Percentiles rank a stretch among this genome's conserved stretches.
Evolutionary conservation across 1,140 invertebrate genomes (phyloP).

Genomic region (Vanessa atalanta): DNA sequence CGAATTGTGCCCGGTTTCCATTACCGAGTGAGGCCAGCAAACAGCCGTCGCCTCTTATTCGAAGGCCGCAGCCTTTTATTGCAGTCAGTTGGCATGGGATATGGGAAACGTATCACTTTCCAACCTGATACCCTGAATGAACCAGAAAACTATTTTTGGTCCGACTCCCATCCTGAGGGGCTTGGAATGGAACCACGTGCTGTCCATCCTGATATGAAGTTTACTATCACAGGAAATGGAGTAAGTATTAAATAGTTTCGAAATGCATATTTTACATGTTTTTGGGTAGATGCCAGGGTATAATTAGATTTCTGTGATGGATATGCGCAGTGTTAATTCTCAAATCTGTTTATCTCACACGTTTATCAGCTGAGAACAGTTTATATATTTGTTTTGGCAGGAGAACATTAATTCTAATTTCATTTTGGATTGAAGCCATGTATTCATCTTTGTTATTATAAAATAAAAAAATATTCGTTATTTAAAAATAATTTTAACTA

Average conservation of each 20-base stretch:
- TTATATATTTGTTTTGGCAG: conserved; percentile 40
- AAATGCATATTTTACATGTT: conserved; percentile 24
- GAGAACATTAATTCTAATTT: conserved; percentile 46
- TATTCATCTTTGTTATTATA: neutral
- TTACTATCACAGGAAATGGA: conserved; percentile 82
- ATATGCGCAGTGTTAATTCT: neutral
- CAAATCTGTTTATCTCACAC: conserved; percentile 6
- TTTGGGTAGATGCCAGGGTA: conserved; percentile 17
- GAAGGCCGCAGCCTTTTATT: conserved; percentile 84
- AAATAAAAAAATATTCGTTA: neutral
- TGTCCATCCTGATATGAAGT: conserved; percentile 84
- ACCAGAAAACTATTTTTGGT: conserved; percentile 88
- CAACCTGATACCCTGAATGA: conserved; percentile 84
- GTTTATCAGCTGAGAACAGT: conserved; percentile 8
- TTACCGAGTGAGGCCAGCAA: conserved; percentile 86
- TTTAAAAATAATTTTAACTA: neutral
- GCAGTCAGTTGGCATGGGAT: conserved; percentile 87
- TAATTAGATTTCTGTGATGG: conserved; percentile 9
- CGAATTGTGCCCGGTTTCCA: conserved; percentile 87
- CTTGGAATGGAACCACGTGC: conserved; percentile 86
- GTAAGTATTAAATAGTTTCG: conserved; percentile 53
- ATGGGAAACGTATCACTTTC: conserved; percentile 89
- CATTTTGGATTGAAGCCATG: conserved; percentile 16
- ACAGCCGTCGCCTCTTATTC: conserved; percentile 83
- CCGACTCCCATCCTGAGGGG: conserved; percentile 88